phyloP scores from a whole-genome alignment of 2,888 invertebrate species.

The Polyommatus iphigenia region DNA sequence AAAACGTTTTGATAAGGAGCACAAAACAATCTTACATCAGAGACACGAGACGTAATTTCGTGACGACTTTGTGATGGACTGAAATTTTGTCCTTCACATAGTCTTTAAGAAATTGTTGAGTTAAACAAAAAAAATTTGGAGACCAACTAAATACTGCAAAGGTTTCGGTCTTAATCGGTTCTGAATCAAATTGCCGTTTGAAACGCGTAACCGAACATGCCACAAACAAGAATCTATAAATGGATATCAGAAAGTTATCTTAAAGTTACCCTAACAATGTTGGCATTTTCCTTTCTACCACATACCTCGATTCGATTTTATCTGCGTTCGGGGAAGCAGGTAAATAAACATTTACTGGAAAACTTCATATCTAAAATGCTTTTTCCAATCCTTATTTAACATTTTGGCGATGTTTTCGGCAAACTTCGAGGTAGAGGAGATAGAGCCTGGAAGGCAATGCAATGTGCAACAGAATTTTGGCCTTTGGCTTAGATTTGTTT shows the following conservation, averaged over 20 bases:
- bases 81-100: too few species aligned
- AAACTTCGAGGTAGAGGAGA: not conserved
- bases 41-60: not conserved
- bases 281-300: slow-evolving; percentile 28
- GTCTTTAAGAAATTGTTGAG: too few species aligned
- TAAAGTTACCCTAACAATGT: slow-evolving; percentile 19
- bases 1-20: not conserved
- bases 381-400: not conserved
- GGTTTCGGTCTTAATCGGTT: not conserved
- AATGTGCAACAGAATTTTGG: not conserved
- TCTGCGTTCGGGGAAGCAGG: not conserved
- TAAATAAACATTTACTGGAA: not conserved
- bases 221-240: slow-evolving; percentile 28
- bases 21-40: slow-evolving; percentile 2
- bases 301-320: slow-evolving; percentile 21
- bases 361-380: not conserved
- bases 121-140: not conserved
- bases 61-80: too few species aligned
- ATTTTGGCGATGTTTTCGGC: not conserved
- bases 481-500: not conserved
- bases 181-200: not conserved
- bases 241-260: slow-evolving; percentile 30
- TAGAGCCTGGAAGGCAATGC: not conserved
- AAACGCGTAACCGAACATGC: slow-evolving; percentile 1
- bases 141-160: not conserved